Conservation (phyloP, 2,797 vertebrate genomes). For the Orientallactaga sibirica region DNA sequence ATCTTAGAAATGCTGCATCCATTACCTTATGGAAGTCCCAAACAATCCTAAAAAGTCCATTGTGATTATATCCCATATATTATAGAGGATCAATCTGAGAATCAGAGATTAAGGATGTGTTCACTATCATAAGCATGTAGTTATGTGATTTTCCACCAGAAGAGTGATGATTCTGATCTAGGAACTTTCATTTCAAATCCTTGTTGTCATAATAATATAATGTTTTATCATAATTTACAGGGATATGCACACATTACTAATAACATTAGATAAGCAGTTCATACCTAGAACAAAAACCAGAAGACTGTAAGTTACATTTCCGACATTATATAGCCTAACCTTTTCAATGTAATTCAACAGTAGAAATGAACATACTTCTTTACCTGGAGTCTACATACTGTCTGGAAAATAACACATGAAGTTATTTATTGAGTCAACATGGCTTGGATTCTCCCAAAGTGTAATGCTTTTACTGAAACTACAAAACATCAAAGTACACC, state of each 20-base stretch:
- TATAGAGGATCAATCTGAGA: background rate
- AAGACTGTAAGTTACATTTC: background rate
- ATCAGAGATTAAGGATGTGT: background rate
- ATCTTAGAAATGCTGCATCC: background rate
- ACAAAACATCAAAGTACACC: background rate
- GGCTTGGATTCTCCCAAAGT: background rate
- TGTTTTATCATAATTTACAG: background rate
- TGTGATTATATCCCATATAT: background rate
- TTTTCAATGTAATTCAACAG: background rate
- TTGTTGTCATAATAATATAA: background rate
- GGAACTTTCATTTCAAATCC: background rate
- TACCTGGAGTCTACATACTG: background rate
- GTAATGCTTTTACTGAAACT: background rate
- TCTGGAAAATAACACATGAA: background rate
- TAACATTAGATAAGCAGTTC: background rate
- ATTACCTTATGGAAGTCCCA: background rate
- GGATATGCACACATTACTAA: background rate
- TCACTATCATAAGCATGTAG: background rate
- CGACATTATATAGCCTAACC: background rate
- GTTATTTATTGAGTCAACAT: slow-evolving; percentile 6
- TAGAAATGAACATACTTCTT: background rate
- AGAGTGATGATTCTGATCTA: slow-evolving; percentile 3
- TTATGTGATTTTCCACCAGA: background rate
- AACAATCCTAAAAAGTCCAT: background rate
- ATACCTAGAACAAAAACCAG: background rate